Base-by-base conservation (phyloP, 2,888 invertebrate species). In the Agrochola macilenta region DNA sequence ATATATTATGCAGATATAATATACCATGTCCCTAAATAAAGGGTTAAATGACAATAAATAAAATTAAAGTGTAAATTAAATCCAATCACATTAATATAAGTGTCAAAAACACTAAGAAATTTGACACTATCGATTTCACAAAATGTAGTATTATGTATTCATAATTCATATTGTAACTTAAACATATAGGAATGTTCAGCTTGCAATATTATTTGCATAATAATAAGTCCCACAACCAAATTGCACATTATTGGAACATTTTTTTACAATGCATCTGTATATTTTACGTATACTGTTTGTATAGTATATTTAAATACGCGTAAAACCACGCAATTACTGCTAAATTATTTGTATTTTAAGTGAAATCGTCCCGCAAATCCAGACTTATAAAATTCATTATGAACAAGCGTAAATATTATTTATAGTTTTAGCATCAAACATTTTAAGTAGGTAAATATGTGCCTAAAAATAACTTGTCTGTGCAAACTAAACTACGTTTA, bases 401-500 rank as follows among this genome's bases (percentile, higher is more conserved):
- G 30, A 68, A 58, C 58, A 57, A 74, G 64, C 49, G 52, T 73
- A 74, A 66, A n/a, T 57, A 49, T 49, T 49, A 49, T 43, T 52
- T 39, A 61, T 52, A 54, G 8, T 46, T 63, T 69, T 68, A 73
- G 54, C 57, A 71, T 77, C 60, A 71, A 75, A 71, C 30, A 46
- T 73, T 76, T 76, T 70, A 76, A 69, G 58, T 81, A 78, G 26
- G 20, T 78, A 52, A 74, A 74, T 39, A 64, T 30, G 73, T 82
- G 66, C 58, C 65, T 85, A 66, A 77, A 83, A 85, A 73, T 70
- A 85, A 76, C 9, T 35, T 54, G 26, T 49, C 39, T 17, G 85
- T 86, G 85, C 86, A 64, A 79, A 78, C 86, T 86, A 86, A 76
- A 73, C 81, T 83, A 86, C 57, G 23, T 20, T 75, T 74, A 64